A percentile compares a stretch with the other conserved stretches of the same genome.
These are phyloP conservation scores for Parelbella ahira DNA, from an alignment of 2,888 invertebrate genomes.

Conservation along the genomic window DNA sequence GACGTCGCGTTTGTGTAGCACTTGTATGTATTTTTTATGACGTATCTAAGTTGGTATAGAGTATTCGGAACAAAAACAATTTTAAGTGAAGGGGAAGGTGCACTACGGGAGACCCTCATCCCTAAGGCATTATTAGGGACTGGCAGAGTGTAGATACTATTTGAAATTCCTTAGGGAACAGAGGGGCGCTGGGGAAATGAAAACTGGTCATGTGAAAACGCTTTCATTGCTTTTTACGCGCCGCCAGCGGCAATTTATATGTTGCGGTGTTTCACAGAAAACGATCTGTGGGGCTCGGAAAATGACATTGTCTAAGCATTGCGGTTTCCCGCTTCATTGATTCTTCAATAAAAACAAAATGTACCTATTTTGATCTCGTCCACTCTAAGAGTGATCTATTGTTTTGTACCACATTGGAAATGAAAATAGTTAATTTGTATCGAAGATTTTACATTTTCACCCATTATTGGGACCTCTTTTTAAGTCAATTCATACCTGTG, in stretches of 20 bases:
- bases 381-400: too few relatives aligned
- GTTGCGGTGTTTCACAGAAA: slow-evolving; percentile 63
- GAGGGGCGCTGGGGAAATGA: slow-evolving; percentile 66
- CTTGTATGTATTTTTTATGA: slow-evolving; percentile 16
- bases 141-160: slow-evolving; percentile 61
- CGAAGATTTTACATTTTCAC: too few relatives aligned
- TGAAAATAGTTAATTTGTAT: too few relatives aligned
- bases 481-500: too few relatives aligned
- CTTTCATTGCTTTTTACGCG: slow-evolving; percentile 77
- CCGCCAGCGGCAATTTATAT: slow-evolving; percentile 73
- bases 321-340: slow-evolving; percentile 49
- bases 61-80: slow-evolving; percentile 46
- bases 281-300: slow-evolving; percentile 42
- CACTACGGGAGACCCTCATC: slow-evolving; percentile 44
- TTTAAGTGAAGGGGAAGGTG: slow-evolving; percentile 42
- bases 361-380: slow-evolving; percentile 15
- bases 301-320: slow-evolving; percentile 57
- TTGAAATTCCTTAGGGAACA: slow-evolving; percentile 71
- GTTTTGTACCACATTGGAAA: too few relatives aligned
- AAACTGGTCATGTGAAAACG: slow-evolving; percentile 76
- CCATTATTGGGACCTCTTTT: too few relatives aligned
- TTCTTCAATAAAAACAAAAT: slow-evolving; percentile 38
- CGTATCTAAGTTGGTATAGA: slow-evolving; percentile 13
- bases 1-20: background rate
- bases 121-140: slow-evolving; percentile 64